A percentile compares a stretch with the other conserved stretches of the same genome.
Evolutionary conservation across 2,113 vertebrate species (phyloP).

Genomic region (Oxyura jamaicensis): DNA sequence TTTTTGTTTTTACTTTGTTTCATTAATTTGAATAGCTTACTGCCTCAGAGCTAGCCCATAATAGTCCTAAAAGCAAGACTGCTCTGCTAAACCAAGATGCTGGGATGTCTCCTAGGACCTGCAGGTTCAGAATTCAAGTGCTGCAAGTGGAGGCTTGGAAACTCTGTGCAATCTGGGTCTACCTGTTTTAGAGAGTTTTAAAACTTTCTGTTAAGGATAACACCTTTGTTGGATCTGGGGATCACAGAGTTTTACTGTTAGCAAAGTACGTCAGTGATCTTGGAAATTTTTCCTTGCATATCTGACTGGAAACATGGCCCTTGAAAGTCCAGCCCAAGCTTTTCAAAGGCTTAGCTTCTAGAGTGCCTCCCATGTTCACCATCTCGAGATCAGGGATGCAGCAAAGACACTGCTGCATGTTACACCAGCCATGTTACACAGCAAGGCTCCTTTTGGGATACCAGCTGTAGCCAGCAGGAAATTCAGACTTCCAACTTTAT

Average conservation of each 20-base stretch:
- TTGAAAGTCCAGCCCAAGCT: neutral
- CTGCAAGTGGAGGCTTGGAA: neutral
- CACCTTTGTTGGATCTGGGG: neutral
- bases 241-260: neutral
- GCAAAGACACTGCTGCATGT: neutral
- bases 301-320: neutral
- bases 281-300: neutral
- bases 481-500: neutral
- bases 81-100: neutral
- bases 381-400: neutral
- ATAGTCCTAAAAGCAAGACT: neutral
- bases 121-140: neutral
- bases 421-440: neutral
- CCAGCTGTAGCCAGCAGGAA: neutral
- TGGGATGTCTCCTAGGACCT: neutral
- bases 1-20: neutral
- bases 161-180: rapidly evolving
- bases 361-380: neutral
- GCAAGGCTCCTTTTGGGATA: neutral
- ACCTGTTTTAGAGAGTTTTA: neutral
- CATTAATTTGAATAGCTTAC: neutral
- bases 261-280: neutral
- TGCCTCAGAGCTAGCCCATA: neutral
- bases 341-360: neutral
- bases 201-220: neutral